phyloP scores from a whole-genome alignment of 2,888 invertebrate genomes.

The Dusona sp. region DNA sequence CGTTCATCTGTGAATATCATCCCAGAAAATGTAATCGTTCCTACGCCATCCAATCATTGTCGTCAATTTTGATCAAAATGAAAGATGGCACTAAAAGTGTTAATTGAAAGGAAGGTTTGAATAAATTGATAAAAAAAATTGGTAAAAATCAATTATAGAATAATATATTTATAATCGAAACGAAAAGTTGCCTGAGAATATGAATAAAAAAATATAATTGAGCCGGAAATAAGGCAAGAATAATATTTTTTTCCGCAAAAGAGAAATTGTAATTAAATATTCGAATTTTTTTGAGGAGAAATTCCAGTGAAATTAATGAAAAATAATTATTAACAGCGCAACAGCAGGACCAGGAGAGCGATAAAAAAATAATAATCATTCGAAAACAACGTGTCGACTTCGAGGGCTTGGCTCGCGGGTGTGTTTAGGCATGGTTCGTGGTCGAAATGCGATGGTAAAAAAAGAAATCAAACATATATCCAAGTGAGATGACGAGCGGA shows the following conservation, averaged over 20 bases:
- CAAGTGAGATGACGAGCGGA: conserved; percentile 73
- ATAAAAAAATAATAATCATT: conserved; percentile 39
- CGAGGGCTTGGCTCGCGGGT: conserved; percentile 63
- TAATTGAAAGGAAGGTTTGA: no score
- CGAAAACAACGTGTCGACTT: neutral
- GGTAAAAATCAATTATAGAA: neutral
- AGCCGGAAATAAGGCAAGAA: neutral
- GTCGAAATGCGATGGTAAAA: conserved; percentile 8
- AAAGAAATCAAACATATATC: conserved; percentile 16
- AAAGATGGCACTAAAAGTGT: neutral
- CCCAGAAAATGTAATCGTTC: neutral
- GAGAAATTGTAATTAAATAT: no score
- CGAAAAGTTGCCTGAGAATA: no score
- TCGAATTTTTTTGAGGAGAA: no score
- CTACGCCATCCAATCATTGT: neutral
- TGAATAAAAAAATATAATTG: no score
- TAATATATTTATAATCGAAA: neutral
- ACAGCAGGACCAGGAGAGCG: conserved; percentile 38
- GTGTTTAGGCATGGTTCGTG: conserved; percentile 66
- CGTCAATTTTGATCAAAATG: neutral
- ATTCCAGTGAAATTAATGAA: neutral
- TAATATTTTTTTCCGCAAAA: no score
- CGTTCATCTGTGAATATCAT: conserved; percentile 22
- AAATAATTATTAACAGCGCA: neutral
- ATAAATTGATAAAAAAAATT: no score